Evolutionary conservation across 2,113 vertebrate genomes (phyloP).

Genomic region (Eptesicus fuscus): DNA sequence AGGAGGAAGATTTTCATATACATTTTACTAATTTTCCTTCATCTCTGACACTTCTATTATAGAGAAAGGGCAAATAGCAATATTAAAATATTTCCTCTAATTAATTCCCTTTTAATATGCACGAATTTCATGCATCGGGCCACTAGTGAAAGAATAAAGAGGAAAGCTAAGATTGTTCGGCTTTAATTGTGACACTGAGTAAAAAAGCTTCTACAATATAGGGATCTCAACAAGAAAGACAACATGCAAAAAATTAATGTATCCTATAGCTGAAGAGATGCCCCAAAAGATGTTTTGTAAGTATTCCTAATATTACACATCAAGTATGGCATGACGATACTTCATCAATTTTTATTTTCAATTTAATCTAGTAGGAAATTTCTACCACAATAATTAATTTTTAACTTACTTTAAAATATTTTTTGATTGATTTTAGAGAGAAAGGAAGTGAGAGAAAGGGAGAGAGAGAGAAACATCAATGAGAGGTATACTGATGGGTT

Average conservation of each 20-base stretch:
- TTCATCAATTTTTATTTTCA: slow-evolving; percentile 4
- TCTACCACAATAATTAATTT: neutral
- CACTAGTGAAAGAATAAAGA: neutral
- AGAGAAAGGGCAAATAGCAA: too few species aligned
- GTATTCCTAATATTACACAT: neutral
- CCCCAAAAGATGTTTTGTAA: neutral
- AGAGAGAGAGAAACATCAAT: neutral
- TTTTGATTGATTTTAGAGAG: neutral
- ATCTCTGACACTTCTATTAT: too few species aligned
- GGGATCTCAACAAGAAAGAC: neutral
- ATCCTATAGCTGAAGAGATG: neutral
- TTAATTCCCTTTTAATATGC: too few species aligned
- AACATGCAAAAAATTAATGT: neutral
- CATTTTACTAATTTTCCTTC: too few species aligned
- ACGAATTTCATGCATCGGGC: too few species aligned
- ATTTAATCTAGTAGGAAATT: neutral
- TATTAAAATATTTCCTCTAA: too few species aligned
- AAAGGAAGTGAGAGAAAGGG: neutral
- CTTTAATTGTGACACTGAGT: neutral
- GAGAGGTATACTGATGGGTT: neutral
- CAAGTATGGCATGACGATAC: neutral
- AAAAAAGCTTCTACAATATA: neutral
- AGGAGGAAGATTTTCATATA: too few species aligned
- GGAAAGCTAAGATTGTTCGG: neutral
- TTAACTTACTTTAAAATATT: neutral